Conservation (phyloP, 2,797 vertebrate species). For the Melanotaenia trifasciata region DNA sequence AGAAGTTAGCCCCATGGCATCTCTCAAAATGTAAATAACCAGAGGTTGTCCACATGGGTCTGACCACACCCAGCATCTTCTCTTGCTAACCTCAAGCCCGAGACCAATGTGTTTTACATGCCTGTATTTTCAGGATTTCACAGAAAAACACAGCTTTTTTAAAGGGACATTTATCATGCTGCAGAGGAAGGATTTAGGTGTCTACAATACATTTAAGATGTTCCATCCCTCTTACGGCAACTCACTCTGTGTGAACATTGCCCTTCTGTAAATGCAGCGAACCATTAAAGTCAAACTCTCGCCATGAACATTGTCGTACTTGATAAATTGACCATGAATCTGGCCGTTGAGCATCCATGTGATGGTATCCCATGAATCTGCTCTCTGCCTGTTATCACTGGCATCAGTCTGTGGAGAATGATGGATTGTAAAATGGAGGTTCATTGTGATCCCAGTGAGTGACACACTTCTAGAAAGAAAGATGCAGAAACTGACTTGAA, state of each 20-base stretch:
- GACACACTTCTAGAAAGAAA: conserved; percentile 52
- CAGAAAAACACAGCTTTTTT: background rate
- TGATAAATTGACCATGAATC: conserved; percentile 24
- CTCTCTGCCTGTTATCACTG: conserved; percentile 3
- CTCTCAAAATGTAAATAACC: conserved; percentile 35
- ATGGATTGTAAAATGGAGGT: conserved; percentile 22
- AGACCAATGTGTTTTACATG: conserved; percentile 4
- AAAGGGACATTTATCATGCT: background rate
- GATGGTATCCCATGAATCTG: conserved; percentile 7
- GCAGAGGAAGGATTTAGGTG: conserved; percentile 32
- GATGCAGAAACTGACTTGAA: conserved; percentile 42
- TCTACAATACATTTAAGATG: background rate
- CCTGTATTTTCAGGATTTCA: background rate
- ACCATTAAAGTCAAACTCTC: conserved; percentile 9
- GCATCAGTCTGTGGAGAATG: conserved; percentile 17
- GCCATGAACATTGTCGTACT: background rate
- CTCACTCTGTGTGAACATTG: conserved; percentile 3
- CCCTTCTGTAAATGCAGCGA: background rate
- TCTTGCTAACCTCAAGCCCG: background rate
- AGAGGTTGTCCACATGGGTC: conserved; percentile 32
- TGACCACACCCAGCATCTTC: conserved; percentile 55
- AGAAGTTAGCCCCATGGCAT: conserved; percentile 35
- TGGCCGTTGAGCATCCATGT: conserved; percentile 14
- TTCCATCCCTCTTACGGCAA: conserved; percentile 13
- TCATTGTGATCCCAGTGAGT: conserved; percentile 28